Base-by-base conservation (phyloP, 2,113 vertebrate genomes). In the Hiodon tergisus region DNA sequence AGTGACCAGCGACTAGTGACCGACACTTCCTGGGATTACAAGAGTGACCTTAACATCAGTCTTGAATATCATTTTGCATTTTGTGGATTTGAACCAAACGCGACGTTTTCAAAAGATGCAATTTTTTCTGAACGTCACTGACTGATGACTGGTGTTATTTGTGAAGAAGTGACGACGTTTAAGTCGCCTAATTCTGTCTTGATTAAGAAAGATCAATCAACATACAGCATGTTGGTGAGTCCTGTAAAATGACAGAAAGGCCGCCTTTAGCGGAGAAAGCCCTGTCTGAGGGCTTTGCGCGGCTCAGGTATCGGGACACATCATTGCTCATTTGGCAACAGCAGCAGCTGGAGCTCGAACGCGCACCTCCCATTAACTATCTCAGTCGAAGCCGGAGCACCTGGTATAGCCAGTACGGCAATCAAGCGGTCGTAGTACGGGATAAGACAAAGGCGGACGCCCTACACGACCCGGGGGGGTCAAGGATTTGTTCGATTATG, bases 291-390 rank as follows among this genome's bases (percentile, higher is more conserved):
- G 79, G 86, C 17, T 91, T 87, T 0, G 90, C 86, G 2, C 88
- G 92, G 9, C 89, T 94, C 2, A 84, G 97, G 4, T 99, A 93
- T 90, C 62, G 85, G 14, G 95, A 98, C 90, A 91, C 94, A 0
- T 96, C 96, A 0, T 78, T 98, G 83, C 89, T 96, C 59, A 89
- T 99, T 81, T 99, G 97, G 97, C 94, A 94, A 80, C 96, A 95
- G 86, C 95, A 98, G 86, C 95, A 97, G 86, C 88, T 88, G 82
- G 81, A 92, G 1, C 62, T 95, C 78, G 87, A 93, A 75, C 79
- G 78, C 0, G 86, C 81, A 0, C 91, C 91, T 0, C 94, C 94
- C 0, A 79, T 87, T 62, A 93, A 90, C 0, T 98, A 98, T 87
- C 91, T 99, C 81, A 94, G 81, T 86, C 88, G 96, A 58, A 96